These are phyloP conservation scores for Lagodon rhomboides DNA, from an alignment of 2,797 vertebrate species.

Conservation along the genomic window DNA sequence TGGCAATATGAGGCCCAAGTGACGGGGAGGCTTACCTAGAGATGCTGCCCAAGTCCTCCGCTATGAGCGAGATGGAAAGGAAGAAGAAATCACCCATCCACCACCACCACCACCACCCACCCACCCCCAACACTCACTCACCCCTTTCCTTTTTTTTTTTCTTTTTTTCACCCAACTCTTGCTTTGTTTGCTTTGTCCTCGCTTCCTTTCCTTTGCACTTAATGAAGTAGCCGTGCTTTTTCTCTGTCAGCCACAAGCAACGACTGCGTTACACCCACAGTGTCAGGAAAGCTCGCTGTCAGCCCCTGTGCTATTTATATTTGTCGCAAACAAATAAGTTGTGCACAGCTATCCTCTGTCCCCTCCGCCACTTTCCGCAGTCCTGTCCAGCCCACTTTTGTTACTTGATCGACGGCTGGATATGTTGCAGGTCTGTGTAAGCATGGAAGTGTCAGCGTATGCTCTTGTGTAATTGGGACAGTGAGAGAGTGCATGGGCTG, in stretches of 20 bases:
- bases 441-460: slow-evolving; percentile 20
- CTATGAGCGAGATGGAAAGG: slow-evolving; percentile 57
- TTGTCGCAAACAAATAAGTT: slow-evolving; percentile 48
- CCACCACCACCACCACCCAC: slow-evolving; percentile 3
- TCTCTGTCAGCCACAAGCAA: slow-evolving; percentile 66
- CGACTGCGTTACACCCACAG: slow-evolving; percentile 53
- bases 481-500: slow-evolving; percentile 22
- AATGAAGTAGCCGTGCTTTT: slow-evolving; percentile 82
- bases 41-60: slow-evolving; percentile 68
- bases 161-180: slow-evolving; percentile 66
- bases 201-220: slow-evolving; percentile 79
- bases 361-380: slow-evolving; percentile 13
- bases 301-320: slow-evolving; percentile 64
- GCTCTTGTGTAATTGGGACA: slow-evolving; percentile 39
- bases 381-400: slow-evolving; percentile 37
- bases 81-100: slow-evolving; percentile 48
- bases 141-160: slow-evolving; percentile 69
- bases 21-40: slow-evolving; percentile 79
- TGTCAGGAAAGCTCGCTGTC: slow-evolving; percentile 56
- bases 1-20: slow-evolving; percentile 77
- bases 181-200: slow-evolving; percentile 83
- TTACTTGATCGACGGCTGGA: slow-evolving; percentile 44
- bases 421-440: slow-evolving; percentile 41
- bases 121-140: slow-evolving; percentile 64
- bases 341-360: slow-evolving; percentile 24